A percentile compares a stretch with the other conserved stretches of the same genome.
Conservation (phyloP, 2,113 vertebrate species). For the Lichenostomus cassidix region DNA sequence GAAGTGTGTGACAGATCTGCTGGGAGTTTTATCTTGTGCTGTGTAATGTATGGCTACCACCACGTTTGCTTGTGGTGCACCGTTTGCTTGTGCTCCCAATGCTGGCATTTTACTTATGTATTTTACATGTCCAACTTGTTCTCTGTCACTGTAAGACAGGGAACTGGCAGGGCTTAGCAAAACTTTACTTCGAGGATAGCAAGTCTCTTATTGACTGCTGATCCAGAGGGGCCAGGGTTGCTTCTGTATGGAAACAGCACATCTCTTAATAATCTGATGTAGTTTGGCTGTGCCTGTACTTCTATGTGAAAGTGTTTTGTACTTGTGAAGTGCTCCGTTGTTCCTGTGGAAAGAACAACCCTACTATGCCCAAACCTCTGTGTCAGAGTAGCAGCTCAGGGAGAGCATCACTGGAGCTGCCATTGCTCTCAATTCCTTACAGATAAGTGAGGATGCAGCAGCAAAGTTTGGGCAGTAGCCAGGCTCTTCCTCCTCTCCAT, state of each 20-base stretch:
- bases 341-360: not conserved
- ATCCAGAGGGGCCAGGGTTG: not conserved
- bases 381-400: not conserved
- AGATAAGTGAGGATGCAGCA: not conserved
- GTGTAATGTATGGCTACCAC: not conserved
- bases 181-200: not conserved
- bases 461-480: not conserved
- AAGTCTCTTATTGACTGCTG: not conserved
- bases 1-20: not conserved
- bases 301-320: not conserved
- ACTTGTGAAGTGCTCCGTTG: not conserved
- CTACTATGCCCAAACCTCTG: not conserved
- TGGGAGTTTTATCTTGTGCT: not conserved
- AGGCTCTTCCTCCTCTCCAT: not conserved
- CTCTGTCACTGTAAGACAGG: not conserved
- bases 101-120: not conserved
- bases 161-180: not conserved
- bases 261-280: not conserved
- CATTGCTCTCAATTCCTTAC: not conserved
- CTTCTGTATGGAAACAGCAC: not conserved
- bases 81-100: not conserved
- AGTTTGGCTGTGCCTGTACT: not conserved
- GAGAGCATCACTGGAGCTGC: not conserved
- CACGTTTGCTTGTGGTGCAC: not conserved
- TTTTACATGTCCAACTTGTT: accelerated